These are phyloP conservation scores for Dimorphilus gyrociliatus DNA, from an alignment of 2,888 invertebrate species.

Conservation along the genomic window DNA sequence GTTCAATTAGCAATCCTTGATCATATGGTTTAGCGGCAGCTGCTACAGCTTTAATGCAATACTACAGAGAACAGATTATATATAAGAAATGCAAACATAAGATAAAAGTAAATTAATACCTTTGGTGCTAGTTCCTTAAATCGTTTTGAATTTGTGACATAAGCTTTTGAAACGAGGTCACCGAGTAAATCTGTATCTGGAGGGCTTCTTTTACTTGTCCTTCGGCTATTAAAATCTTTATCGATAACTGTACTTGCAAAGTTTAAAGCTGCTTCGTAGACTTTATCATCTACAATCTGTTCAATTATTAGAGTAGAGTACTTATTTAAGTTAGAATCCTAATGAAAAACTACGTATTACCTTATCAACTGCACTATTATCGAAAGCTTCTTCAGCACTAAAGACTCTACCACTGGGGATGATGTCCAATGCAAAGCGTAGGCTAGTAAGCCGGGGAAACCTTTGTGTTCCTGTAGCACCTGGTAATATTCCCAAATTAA, in stretches of 20 bases:
- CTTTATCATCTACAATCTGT: slow-evolving; percentile 20
- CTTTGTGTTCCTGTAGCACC: slow-evolving; percentile 89
- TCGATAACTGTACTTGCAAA: slow-evolving; percentile 19
- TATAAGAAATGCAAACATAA: slow-evolving; percentile 3
- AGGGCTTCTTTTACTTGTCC: slow-evolving; percentile 16
- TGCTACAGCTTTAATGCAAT: slow-evolving; percentile 20
- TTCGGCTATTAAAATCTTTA: slow-evolving; percentile 12
- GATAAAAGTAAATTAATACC: no score
- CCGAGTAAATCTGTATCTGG: no score
- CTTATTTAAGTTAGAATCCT: no score
- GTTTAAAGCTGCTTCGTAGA: slow-evolving; percentile 17
- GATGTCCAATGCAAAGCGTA: slow-evolving; percentile 75
- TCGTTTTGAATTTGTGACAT: no score
- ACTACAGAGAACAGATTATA: slow-evolving; percentile 12
- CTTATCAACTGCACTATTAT: slow-evolving; percentile 75
- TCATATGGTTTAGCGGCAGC: slow-evolving; percentile 17
- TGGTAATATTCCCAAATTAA: slow-evolving; percentile 83
- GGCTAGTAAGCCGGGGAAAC: slow-evolving; percentile 55
- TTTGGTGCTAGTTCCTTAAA: no score
- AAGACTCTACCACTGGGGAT: slow-evolving; percentile 73
- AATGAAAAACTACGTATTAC: slow-evolving; percentile 11
- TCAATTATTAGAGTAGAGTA: no score
- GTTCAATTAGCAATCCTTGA: slow-evolving; percentile 18
- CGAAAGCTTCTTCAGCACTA: slow-evolving; percentile 74
- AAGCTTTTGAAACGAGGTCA: no score